phyloP scores from a whole-genome alignment of 2,797 vertebrate species.

The Helarctos malayanus region DNA sequence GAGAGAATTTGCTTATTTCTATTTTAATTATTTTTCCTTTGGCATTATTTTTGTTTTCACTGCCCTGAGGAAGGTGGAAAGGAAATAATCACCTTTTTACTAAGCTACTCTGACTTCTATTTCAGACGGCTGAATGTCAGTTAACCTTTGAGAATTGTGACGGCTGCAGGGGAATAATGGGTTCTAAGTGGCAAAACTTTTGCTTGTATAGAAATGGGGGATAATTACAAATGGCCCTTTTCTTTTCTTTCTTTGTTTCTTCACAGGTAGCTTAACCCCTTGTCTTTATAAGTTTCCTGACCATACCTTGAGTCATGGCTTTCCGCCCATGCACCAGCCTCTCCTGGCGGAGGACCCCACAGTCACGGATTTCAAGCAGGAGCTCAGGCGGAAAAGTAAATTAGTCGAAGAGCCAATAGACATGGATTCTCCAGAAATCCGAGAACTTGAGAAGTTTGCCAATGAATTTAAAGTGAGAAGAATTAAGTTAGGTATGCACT shows the following conservation, averaged over 20 bases:
- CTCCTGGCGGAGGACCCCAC: constrained; percentile 94
- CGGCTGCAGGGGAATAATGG: not conserved
- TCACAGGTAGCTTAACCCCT: constrained; percentile 94
- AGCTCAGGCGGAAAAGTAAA: constrained; percentile 94
- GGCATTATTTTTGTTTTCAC: not conserved
- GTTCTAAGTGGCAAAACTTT: not conserved
- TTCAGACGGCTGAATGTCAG: not conserved
- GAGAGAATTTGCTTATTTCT: not conserved
- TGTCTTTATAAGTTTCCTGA: constrained; percentile 98
- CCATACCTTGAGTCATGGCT: constrained; percentile 94
- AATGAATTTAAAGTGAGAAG: constrained; percentile 98
- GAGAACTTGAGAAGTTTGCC: constrained; percentile 98
- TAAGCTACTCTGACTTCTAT: not conserved
- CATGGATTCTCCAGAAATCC: constrained; percentile 98
- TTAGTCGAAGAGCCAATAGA: constrained; percentile 93
- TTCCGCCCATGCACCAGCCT: constrained; percentile 93
- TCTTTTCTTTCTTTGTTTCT: constrained; percentile 31
- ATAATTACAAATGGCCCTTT: not conserved
- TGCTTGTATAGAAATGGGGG: not conserved
- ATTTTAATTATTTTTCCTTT: not conserved
- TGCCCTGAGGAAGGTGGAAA: not conserved
- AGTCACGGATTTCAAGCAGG: constrained; percentile 94
- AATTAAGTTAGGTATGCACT: constrained; percentile 95
- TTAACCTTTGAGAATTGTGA: not conserved
- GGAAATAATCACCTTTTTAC: not conserved